Conservation (phyloP, 2,888 invertebrate species). For the Apotomis turbidana region DNA sequence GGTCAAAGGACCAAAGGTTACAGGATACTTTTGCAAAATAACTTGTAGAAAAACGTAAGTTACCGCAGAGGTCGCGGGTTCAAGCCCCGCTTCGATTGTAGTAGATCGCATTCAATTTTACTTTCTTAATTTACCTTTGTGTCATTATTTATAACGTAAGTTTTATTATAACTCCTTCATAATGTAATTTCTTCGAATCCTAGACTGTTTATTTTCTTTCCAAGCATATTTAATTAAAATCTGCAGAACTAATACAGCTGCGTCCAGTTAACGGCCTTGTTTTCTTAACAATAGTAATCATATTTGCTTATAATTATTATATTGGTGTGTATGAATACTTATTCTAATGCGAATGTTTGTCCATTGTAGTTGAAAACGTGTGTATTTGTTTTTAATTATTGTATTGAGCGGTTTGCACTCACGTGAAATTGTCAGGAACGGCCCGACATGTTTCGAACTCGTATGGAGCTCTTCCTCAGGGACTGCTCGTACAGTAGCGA, state of each 20-base stretch:
- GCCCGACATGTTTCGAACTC: too few relatives aligned
- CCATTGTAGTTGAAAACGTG: background rate
- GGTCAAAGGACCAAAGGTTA: background rate
- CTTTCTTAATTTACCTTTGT: too few relatives aligned
- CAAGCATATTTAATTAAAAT: conserved; percentile 14
- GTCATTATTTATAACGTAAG: too few relatives aligned
- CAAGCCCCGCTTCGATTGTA: too few relatives aligned
- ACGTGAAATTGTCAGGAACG: too few relatives aligned
- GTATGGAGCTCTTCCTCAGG: too few relatives aligned
- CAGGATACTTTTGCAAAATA: background rate
- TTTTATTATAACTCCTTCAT: background rate
- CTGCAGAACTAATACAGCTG: conserved; percentile 15
- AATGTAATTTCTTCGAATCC: background rate
- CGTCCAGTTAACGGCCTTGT: background rate
- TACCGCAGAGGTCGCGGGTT: too few relatives aligned
- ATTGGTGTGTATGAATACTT: background rate
- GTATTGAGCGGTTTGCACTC: background rate
- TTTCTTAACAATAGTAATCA: background rate
- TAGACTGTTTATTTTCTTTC: background rate
- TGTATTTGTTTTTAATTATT: background rate
- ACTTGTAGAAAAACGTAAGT: background rate
- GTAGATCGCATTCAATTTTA: too few relatives aligned
- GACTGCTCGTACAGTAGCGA: too few relatives aligned
- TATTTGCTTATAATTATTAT: background rate
- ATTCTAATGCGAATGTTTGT: background rate